Conservation (phyloP, 2,888 invertebrate species). For the Drosophila nigricruria region DNA sequence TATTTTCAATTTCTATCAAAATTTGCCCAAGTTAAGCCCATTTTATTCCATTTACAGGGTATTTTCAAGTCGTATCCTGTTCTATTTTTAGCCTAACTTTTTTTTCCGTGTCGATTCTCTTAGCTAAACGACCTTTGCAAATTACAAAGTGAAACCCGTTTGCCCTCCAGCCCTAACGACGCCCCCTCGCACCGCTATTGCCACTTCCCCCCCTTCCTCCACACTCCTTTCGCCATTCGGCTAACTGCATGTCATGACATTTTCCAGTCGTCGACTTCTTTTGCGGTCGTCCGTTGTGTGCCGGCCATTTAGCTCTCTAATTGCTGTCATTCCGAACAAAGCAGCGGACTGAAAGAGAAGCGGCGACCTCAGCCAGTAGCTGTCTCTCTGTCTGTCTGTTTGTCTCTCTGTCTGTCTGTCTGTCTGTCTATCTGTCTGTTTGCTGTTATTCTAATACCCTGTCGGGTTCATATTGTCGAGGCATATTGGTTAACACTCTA, state of each 20-base stretch:
- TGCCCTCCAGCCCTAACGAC: conserved; percentile 1
- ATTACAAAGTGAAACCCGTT: conserved; percentile 49
- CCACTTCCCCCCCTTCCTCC: background rate
- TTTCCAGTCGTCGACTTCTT: conserved; percentile 52
- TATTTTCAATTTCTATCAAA: background rate
- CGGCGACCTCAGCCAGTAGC: background rate
- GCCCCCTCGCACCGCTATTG: background rate
- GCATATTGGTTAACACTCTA: background rate
- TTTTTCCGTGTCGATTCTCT: conserved; percentile 17
- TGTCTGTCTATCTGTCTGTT: too few relatives aligned
- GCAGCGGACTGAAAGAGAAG: background rate
- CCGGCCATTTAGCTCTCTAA: conserved; percentile 53
- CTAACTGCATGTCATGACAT: conserved; percentile 32
- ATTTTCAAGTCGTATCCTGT: background rate
- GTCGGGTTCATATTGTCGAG: too few relatives aligned
- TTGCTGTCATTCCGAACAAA: conserved; percentile 53
- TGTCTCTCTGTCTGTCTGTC: too few relatives aligned
- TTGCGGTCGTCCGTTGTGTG: conserved; percentile 60
- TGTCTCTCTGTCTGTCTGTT: too few relatives aligned
- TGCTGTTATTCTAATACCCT: conserved; percentile 6
- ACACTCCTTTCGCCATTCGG: background rate
- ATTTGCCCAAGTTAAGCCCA: accelerated
- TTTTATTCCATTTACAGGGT: background rate
- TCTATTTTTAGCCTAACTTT: background rate
- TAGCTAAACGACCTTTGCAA: conserved; percentile 53